Conservation (phyloP, 92 coral and sea anemone species). For the Epizoanthus scotinus region DNA sequence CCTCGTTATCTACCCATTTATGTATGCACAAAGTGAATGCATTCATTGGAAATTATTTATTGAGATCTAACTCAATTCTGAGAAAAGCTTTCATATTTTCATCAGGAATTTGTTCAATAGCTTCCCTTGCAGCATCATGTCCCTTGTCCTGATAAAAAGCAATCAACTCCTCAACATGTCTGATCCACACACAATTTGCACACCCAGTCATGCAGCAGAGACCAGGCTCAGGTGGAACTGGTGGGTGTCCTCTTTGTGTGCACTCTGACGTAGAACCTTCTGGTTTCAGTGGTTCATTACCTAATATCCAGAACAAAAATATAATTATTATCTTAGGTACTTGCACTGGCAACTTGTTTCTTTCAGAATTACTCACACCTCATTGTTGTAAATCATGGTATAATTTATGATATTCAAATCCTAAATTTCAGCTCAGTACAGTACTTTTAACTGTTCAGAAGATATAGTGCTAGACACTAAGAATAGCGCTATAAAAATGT, state of each 20-base stretch:
- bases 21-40: too few relatives aligned
- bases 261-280: background rate
- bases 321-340: too few relatives aligned
- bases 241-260: constrained; percentile 50
- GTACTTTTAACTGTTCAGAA: too few relatives aligned
- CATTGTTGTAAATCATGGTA: too few relatives aligned
- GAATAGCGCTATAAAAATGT: too few relatives aligned
- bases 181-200: constrained; percentile 95
- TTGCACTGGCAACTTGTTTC: too few relatives aligned
- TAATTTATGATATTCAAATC: too few relatives aligned
- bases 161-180: constrained; percentile 78
- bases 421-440: too few relatives aligned
- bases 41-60: background rate
- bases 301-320: background rate
- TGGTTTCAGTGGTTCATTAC: background rate
- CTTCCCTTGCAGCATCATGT: constrained; percentile 64
- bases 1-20: too few relatives aligned
- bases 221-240: constrained; percentile 80
- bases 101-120: constrained; percentile 84
- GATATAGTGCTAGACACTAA: too few relatives aligned
- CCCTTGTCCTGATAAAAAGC: constrained; percentile 66
- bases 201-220: constrained; percentile 99
- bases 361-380: too few relatives aligned
- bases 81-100: constrained; percentile 81
- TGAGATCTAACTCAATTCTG: constrained; percentile 66